These are phyloP conservation scores for Pelmatolapia mariae DNA, from an alignment of 2,113 vertebrate genomes.

Conservation along the genomic window DNA sequence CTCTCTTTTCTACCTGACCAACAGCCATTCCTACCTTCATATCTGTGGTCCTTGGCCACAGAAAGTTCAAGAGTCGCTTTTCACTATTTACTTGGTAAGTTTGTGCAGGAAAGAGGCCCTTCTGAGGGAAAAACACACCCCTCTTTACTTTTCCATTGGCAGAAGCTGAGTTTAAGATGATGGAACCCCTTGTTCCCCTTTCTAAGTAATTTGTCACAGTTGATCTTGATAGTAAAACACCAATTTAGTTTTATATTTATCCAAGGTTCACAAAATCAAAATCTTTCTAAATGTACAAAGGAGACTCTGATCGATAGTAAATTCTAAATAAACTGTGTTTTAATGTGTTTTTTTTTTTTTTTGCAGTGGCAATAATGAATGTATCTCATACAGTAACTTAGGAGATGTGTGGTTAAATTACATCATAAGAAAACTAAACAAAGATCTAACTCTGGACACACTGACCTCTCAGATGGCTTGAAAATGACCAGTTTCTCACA, in stretches of 20 bases:
- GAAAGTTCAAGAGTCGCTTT: neutral
- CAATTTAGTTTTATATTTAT: neutral
- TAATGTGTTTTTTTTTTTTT: accelerated
- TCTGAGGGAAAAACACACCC: neutral
- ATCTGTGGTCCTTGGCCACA: neutral
- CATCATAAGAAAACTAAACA: neutral
- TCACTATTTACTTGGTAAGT: neutral
- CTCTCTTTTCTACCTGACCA: neutral
- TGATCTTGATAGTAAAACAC: neutral
- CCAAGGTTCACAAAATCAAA: neutral
- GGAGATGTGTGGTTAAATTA: neutral
- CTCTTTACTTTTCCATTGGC: conserved; percentile 27
- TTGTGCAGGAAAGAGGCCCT: conserved; percentile 32
- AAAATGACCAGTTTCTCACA: conserved; percentile 1
- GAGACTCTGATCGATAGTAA: neutral
- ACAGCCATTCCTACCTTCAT: neutral
- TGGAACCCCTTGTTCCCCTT: neutral
- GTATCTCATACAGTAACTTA: neutral
- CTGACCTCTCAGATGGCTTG: neutral
- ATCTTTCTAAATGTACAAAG: neutral
- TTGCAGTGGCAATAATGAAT: neutral
- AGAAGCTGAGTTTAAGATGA: neutral
- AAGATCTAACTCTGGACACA: neutral
- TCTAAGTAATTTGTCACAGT: neutral
- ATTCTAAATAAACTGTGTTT: neutral